Conservation (phyloP, 2,888 invertebrate genomes). For the Bruchidius siliquastri region DNA sequence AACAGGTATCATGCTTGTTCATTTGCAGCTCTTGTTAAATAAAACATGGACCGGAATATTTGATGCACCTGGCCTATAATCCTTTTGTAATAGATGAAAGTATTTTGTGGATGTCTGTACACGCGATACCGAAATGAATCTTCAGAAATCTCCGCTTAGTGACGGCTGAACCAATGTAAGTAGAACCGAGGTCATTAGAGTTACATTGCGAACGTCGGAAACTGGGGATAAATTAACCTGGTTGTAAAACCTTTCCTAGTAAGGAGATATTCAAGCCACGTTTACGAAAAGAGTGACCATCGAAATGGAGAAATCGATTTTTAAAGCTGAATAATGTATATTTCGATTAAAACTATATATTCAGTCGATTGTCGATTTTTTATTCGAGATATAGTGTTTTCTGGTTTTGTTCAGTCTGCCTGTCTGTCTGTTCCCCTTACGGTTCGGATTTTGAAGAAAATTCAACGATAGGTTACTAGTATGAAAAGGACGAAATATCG, state of each 20-base stretch:
- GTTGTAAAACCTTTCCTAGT: neutral
- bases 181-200: neutral
- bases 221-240: neutral
- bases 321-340: neutral
- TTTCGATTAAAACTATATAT: no score
- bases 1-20: no score
- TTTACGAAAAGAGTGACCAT: neutral
- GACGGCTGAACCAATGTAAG: neutral
- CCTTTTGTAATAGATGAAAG: neutral
- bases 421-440: no score
- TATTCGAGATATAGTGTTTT: no score
- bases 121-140: neutral
- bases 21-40: no score
- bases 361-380: no score
- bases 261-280: neutral
- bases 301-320: neutral
- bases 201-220: neutral
- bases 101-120: neutral
- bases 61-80: neutral
- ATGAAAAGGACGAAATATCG: no score
- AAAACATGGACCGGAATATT: neutral
- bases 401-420: no score
- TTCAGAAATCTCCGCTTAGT: neutral
- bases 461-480: no score
- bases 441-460: no score